These are phyloP conservation scores for Camponotus floridanus DNA, from an alignment of 1,140 invertebrate genomes.

Conservation along the genomic window DNA sequence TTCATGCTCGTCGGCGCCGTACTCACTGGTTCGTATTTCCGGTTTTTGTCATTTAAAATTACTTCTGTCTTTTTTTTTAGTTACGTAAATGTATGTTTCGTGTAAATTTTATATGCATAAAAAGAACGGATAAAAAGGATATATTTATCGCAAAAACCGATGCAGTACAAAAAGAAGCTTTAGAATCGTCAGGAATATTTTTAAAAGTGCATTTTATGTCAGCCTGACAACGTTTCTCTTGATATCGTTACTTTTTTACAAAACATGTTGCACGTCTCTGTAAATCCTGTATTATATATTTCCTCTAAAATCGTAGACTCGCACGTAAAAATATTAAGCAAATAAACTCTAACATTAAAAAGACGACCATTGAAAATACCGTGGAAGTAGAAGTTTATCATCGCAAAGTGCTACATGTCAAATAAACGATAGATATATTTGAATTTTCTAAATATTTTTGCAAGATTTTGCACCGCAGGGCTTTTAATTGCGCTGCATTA, in stretches of 20 bases:
- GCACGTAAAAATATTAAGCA: background rate
- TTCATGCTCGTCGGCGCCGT: constrained; percentile 91
- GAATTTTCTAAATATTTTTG: constrained; percentile 6
- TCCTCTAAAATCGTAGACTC: background rate
- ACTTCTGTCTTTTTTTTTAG: background rate
- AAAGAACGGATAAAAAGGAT: background rate
- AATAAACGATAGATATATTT: background rate
- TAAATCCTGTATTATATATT: background rate
- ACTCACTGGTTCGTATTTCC: constrained; percentile 88
- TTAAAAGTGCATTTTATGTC: background rate
- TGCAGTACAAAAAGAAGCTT: background rate
- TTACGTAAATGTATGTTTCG: background rate
- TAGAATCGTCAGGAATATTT: background rate
- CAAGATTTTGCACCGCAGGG: too few species aligned
- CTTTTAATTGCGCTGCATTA: constrained; percentile 21
- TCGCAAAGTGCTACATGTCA: background rate
- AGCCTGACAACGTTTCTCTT: background rate
- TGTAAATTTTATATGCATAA: background rate
- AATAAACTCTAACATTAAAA: constrained; percentile 11
- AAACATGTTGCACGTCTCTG: background rate
- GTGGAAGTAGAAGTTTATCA: background rate
- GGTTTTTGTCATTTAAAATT: background rate
- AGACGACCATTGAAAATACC: background rate
- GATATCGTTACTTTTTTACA: background rate
- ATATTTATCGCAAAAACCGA: background rate